These are phyloP conservation scores for Stichopus chloronotus DNA, from an alignment of 35 echinoderm and acorn worm genomes.

Conservation along the genomic window DNA sequence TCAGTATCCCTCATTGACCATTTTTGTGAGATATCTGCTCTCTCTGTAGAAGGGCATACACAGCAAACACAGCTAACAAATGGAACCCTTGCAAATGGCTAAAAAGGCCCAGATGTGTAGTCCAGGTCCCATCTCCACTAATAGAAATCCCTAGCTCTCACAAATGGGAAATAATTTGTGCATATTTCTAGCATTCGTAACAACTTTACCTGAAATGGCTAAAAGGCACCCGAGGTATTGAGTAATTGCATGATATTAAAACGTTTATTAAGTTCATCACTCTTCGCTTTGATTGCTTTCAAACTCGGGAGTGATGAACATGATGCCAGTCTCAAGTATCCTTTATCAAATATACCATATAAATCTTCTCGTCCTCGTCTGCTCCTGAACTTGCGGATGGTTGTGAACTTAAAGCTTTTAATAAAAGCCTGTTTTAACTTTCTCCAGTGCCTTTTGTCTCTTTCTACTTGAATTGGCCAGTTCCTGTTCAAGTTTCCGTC, in stretches of 20 bases:
- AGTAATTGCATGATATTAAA: slow-evolving; percentile 3
- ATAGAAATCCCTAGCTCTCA: background rate
- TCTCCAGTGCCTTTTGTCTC: slow-evolving; percentile 21
- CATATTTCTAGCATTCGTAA: slow-evolving; percentile 1
- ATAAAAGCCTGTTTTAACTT: no score
- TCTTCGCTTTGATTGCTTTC: slow-evolving; percentile 1
- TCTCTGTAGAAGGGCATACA: slow-evolving; percentile 19
- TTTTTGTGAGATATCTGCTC: slow-evolving; percentile 4
- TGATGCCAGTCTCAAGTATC: background rate
- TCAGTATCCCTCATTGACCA: slow-evolving; percentile 16
- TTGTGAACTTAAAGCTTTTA: no score
- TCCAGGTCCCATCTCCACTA: slow-evolving; percentile 11
- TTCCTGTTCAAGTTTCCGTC: slow-evolving; percentile 32
- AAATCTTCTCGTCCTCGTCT: no score
- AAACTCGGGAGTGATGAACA: slow-evolving; percentile 35
- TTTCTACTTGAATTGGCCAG: background rate
- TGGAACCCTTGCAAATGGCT: slow-evolving; percentile 22
- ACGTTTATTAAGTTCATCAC: slow-evolving; percentile 22
- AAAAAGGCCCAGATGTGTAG: slow-evolving; percentile 27
- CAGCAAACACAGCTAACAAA: background rate
- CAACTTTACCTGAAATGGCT: slow-evolving; percentile 4
- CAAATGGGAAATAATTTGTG: slow-evolving; percentile 31
- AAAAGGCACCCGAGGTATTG: background rate
- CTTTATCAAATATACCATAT: slow-evolving; percentile 15
- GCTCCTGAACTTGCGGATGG: no score